Percentiles rank a stretch among this genome's conserved stretches.
These are phyloP conservation scores for Calidris pygmaea DNA, from an alignment of 2,113 vertebrate genomes.

Conservation along the genomic window DNA sequence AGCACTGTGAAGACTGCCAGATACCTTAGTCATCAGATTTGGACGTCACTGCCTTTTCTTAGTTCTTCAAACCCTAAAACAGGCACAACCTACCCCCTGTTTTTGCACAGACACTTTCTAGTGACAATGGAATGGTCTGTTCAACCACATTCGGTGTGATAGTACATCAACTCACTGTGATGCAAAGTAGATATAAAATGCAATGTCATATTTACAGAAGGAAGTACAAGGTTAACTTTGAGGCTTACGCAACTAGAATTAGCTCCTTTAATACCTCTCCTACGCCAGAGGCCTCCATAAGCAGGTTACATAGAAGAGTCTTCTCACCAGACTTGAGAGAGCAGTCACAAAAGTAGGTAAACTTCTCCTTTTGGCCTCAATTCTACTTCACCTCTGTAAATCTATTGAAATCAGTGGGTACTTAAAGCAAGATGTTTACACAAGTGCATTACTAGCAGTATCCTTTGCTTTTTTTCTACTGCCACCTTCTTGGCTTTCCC, in stretches of 20 bases:
- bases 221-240: background rate
- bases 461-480: background rate
- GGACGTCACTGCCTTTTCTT: constrained; percentile 30
- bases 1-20: constrained; percentile 26
- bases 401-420: background rate
- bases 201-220: background rate
- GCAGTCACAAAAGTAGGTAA: background rate
- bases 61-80: constrained; percentile 10
- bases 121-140: background rate
- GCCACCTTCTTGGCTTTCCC: background rate
- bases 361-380: background rate
- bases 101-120: constrained; percentile 14
- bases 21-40: constrained; percentile 38
- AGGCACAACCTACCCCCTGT: background rate
- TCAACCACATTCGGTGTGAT: background rate
- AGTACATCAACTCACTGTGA: background rate
- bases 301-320: background rate
- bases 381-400: background rate
- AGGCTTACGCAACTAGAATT: background rate
- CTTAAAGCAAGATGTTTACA: background rate
- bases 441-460: background rate
- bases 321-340: background rate
- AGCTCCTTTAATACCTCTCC: background rate
- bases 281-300: background rate
- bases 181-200: background rate